Evolutionary conservation across 2,888 invertebrate genomes (phyloP), one percentile per base, ranked within the genome.

Genomic region (Scrobipalpa costella): DNA sequence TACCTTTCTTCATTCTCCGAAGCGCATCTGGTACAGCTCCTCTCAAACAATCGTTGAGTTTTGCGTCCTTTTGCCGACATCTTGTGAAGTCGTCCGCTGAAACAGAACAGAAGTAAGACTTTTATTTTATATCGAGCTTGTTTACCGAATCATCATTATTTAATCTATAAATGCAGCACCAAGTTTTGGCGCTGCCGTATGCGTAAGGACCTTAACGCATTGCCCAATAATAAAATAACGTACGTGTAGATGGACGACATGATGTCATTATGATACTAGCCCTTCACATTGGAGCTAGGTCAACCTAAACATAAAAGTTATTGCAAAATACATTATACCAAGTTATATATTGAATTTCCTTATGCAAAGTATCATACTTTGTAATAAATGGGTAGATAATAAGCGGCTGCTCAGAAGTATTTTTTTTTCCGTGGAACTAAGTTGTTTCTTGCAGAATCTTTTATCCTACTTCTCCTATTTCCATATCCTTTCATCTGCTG

Each of bases 1-100:
- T 83, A 94, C 95, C 94, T 73, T 86, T 80, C 70, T 87, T 93
- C 77, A 95, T 89, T 52, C 90, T 82, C 44, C 86, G 74, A 0
- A 94, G 78, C 0, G 94, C 94, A 55, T 93, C 90, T 5, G 91
- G 92, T 0, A 93, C 92, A 0, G 93, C 93, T 21, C 81, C 75
- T 64, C 88, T 88, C 19, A 95, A 80, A 67, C 95, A 95, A 57
- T 93, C 91, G 73, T 92, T 92, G 40, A 94, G 84, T 67, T 93
- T 89, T 0, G 88, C 81, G 70, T 93, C 93, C 33, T 81, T 85
- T 68, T 92, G 90, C 57, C 90, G 85, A 73, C 95, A 95, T 72
- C 85, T 85, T 57, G 83, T 88, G 80, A 94, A 94, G 72, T 86
- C 83, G 40, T 85, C 88, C 38, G 94, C 94, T 94, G 88, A n/a